Conservation (phyloP, 2,888 invertebrate genomes). For the Papilio demoleus region DNA sequence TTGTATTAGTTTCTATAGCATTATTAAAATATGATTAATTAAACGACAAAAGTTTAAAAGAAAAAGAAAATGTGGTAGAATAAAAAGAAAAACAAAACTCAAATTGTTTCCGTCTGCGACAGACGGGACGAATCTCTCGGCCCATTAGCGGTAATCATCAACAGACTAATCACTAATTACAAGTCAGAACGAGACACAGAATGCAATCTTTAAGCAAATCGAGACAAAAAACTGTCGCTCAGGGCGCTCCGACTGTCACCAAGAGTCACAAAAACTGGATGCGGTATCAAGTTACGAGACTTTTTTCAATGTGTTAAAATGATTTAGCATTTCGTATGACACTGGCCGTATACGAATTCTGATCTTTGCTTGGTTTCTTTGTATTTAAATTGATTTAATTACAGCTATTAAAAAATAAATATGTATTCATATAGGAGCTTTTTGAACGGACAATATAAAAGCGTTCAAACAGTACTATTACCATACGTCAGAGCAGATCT, state of each 20-base stretch:
- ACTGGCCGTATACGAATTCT: too few relatives aligned
- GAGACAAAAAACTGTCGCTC: constrained; percentile 58
- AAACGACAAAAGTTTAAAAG: constrained; percentile 19
- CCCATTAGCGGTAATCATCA: constrained; percentile 69
- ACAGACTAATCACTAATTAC: constrained; percentile 75
- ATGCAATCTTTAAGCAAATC: constrained; percentile 73
- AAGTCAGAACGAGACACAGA: constrained; percentile 54
- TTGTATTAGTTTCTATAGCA: background rate
- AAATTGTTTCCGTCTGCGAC: constrained; percentile 54
- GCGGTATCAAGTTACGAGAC: constrained; percentile 27
- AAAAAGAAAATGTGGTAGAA: constrained; percentile 42
- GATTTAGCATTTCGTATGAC: too few relatives aligned
- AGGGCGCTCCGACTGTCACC: constrained; percentile 46
- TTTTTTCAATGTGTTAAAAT: too few relatives aligned
- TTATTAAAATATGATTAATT: constrained; percentile 7
- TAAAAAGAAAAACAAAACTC: constrained; percentile 43
- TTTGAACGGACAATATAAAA: too few relatives aligned
- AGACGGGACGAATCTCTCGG: constrained; percentile 50
- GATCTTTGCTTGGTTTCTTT: too few relatives aligned
- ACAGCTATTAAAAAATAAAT: too few relatives aligned
- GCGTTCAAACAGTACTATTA: too few relatives aligned
- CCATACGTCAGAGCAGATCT: too few relatives aligned
- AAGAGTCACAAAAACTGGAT: constrained; percentile 46
- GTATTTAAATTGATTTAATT: too few relatives aligned
- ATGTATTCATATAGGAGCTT: too few relatives aligned